A percentile compares a stretch with the other conserved stretches of the same genome.
phyloP scores from a whole-genome alignment of 1,140 invertebrate genomes.

The Chrysomallon squamiferum region DNA sequence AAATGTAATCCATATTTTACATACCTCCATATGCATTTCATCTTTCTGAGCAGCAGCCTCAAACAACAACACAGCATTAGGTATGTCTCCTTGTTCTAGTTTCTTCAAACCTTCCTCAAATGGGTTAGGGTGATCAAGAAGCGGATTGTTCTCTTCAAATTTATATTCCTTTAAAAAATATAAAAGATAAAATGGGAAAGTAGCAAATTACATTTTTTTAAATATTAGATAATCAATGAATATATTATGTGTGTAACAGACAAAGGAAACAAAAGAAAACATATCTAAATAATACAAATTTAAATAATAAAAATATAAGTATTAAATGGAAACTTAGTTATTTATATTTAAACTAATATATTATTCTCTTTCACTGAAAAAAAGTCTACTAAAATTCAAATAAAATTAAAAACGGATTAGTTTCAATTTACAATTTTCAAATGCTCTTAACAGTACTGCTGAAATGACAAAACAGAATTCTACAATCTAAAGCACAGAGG shows the following conservation, averaged over 20 bases:
- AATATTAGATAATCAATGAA: not conserved
- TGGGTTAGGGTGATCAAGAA: conserved; percentile 78
- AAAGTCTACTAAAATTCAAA: too few species aligned
- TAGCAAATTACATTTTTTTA: not conserved
- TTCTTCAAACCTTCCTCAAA: conserved; percentile 85
- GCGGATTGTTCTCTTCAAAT: conserved; percentile 87
- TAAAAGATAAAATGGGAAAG: conserved; percentile 18
- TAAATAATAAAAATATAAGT: too few species aligned
- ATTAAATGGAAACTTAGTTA: too few species aligned
- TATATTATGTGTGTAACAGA: not conserved
- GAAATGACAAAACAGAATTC: too few species aligned
- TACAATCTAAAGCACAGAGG: too few species aligned
- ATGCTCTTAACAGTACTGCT: too few species aligned
- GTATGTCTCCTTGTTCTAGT: conserved; percentile 85
- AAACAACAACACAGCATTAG: conserved; percentile 94
- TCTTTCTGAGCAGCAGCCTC: conserved; percentile 92
- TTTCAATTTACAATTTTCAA: too few species aligned
- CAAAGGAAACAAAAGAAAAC: conserved; percentile 4
- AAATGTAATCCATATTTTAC: too few species aligned
- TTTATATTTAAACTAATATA: too few species aligned
- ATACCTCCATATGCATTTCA: conserved; percentile 79
- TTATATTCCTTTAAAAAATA: conserved; percentile 73
- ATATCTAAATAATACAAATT: too few species aligned
- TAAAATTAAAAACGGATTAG: too few species aligned
- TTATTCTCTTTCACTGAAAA: too few species aligned